Evolutionary conservation across 2,797 vertebrate genomes (phyloP).

Genomic region (Pipistrellus pipistrellus): DNA sequence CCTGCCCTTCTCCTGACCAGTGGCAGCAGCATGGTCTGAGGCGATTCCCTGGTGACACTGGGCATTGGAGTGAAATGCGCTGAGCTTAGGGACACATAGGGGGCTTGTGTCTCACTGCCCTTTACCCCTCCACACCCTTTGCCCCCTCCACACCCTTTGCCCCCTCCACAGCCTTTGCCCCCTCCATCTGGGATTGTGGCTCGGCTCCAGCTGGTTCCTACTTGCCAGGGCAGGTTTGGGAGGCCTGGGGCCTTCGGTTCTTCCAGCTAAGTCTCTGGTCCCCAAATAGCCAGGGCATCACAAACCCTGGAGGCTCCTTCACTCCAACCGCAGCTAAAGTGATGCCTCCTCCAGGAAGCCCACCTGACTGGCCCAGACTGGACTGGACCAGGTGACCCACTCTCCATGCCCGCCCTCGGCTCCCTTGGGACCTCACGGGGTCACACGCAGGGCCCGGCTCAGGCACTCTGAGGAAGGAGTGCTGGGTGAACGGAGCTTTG

Average conservation of each 20-base stretch:
- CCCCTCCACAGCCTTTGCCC: too few species aligned
- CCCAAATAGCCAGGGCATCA: background rate
- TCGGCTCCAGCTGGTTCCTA: background rate
- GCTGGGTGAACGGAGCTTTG: too few species aligned
- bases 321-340: background rate
- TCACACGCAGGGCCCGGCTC: background rate
- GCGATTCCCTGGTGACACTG: fast-evolving
- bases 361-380: background rate
- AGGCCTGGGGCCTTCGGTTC: background rate
- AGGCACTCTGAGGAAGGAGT: background rate
- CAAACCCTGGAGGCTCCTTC: background rate
- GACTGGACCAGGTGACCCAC: background rate
- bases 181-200: too few species aligned
- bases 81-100: background rate
- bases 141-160: too few species aligned
- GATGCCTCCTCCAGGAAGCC: background rate
- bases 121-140: background rate
- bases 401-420: too few species aligned
- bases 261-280: background rate
- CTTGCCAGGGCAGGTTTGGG: background rate
- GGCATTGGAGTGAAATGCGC: fast-evolving
- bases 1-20: fast-evolving
- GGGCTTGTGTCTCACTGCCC: background rate
- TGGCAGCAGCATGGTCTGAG: background rate
- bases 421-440: background rate